These are phyloP conservation scores for Notiomystis cincta DNA, from an alignment of 2,113 vertebrate genomes.

Conservation along the genomic window DNA sequence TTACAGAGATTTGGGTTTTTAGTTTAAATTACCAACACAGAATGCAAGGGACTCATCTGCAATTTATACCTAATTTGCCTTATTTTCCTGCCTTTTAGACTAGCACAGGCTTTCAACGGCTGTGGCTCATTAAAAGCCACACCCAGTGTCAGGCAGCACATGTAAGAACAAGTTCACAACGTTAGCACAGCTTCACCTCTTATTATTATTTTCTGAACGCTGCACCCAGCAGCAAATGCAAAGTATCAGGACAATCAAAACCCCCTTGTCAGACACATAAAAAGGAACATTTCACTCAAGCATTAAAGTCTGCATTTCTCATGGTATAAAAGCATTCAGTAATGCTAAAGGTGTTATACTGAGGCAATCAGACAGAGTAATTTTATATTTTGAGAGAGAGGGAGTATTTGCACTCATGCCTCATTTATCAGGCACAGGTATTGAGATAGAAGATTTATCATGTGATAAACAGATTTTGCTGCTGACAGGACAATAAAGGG, in stretches of 20 bases:
- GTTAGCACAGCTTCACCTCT: neutral
- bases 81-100: neutral
- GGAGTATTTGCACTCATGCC: neutral
- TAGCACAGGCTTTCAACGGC: neutral
- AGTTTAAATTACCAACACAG: neutral
- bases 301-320: neutral
- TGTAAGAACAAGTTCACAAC: neutral
- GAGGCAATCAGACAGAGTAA: neutral
- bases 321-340: neutral
- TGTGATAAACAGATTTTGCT: constrained; percentile 65
- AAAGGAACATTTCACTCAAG: neutral
- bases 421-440: neutral
- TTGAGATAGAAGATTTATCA: constrained; percentile 11
- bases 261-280: neutral
- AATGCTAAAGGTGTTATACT: neutral
- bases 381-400: neutral
- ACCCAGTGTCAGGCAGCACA: neutral
- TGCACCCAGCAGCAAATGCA: neutral
- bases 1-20: neutral
- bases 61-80: neutral
- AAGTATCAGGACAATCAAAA: neutral
- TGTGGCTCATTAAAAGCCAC: neutral
- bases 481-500: constrained; percentile 52
- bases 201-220: neutral
- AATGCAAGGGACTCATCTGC: neutral